Evolutionary conservation across 1,140 invertebrate genomes (phyloP), one percentile per base, ranked within the genome.

Genomic region (Hycleus phaleratus): DNA sequence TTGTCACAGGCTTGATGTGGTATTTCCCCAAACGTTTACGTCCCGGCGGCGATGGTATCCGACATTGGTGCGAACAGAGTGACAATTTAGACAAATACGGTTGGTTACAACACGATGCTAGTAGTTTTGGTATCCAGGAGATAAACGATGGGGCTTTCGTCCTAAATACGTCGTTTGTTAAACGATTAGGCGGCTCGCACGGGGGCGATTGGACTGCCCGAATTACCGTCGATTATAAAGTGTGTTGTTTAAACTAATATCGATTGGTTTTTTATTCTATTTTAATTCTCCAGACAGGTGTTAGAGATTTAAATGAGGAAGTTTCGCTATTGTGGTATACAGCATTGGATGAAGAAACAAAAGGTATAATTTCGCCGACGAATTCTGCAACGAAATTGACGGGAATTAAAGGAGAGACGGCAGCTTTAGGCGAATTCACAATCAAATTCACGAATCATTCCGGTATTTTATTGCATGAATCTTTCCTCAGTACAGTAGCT

Each of bases 1-100:
- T 93, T 6, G 83, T 95, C 0, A 87, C 92, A 70, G 96, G 95
- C 38, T 74, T 99, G 1, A 97, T 99, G 94, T 99, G 97, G 97
- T 95, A 93, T 68, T 83, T 92, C 62, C 84, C 91, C 0, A 83
- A 82, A 50, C 76, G 79, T 62, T 72, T 85, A 56, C 78, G 74
- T 12, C 79, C 78, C 56, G 83, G 78, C 56, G 86, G 85, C 48
- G 84, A 84, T 62, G 86, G 85, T 9, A 81, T 90, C 38, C 86
- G 94, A 46, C 95, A 98, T 73, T 95, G 90, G 90, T 98, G 95
- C 76, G 87, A 95, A 59, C 91, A 96, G 73, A 82, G 84, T 49
- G 93, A 98, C 72, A 80, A 85, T 63, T 75, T 98, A 18, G 77
- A 86, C 10, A 82, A 80, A 24, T 89, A 86, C 73, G 87, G 88